A percentile compares a stretch with the other conserved stretches of the same genome.
phyloP scores from a whole-genome alignment of 1,140 invertebrate genomes.

The Babylonia areolata region DNA sequence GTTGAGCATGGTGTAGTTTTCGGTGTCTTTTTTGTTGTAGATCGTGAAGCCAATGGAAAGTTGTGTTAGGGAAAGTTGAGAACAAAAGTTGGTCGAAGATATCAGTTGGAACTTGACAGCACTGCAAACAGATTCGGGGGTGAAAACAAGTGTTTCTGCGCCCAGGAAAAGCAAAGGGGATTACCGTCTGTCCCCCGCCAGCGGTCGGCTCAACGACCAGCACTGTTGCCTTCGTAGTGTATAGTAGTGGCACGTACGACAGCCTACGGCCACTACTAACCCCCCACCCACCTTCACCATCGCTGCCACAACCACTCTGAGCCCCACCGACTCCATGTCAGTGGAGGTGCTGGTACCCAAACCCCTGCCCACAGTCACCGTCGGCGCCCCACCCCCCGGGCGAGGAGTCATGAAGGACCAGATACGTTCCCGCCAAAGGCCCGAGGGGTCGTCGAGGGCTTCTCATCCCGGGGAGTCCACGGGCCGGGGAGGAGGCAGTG shows the following conservation, averaged over 20 bases:
- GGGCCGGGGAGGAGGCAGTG: not conserved
- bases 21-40: not conserved
- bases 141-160: no score
- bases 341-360: slow-evolving; percentile 49
- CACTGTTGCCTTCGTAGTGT: not conserved
- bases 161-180: no score
- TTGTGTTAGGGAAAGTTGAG: no score
- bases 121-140: no score
- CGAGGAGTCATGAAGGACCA: slow-evolving; percentile 44
- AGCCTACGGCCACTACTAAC: slow-evolving; percentile 20
- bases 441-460: slow-evolving; percentile 33
- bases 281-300: not conserved
- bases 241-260: slow-evolving; percentile 28
- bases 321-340: slow-evolving; percentile 38
- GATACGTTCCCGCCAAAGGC: slow-evolving; percentile 26
- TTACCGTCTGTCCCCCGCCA: not conserved
- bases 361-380: slow-evolving; percentile 40
- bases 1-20: not conserved
- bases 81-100: no score
- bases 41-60: no score
- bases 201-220: not conserved
- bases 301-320: slow-evolving; percentile 22
- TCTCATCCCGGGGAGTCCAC: slow-evolving; percentile 2
- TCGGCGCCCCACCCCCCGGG: slow-evolving; percentile 15
- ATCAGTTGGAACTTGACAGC: no score